Evolutionary conservation across 2,888 invertebrate species (phyloP).

Genomic region (Torymus auratus): DNA sequence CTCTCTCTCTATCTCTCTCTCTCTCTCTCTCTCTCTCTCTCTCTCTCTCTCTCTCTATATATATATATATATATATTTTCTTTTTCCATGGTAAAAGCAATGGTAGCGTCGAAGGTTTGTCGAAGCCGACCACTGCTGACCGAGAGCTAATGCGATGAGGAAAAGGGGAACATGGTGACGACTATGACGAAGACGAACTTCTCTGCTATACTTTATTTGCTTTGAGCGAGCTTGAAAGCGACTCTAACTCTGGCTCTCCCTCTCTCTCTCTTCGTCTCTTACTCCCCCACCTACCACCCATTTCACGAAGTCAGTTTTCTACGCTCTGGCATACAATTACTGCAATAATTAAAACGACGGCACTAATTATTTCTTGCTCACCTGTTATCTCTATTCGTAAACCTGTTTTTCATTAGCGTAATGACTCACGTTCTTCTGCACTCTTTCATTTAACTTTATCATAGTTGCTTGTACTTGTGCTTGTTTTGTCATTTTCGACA

Average conservation of each 20-base stretch:
- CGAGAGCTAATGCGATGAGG: slow-evolving; percentile 2
- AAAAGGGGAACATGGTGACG: not conserved
- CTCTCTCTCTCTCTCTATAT: too few species aligned
- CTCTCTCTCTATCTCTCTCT: too few species aligned
- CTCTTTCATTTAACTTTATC: not conserved
- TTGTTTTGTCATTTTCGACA: too few species aligned
- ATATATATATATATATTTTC: not conserved
- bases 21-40: too few species aligned
- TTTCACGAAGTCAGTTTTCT: too few species aligned
- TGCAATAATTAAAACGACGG: slow-evolving; percentile 41
- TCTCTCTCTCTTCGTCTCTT: too few species aligned
- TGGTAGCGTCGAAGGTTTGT: slow-evolving; percentile 16
- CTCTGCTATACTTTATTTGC: slow-evolving; percentile 23
- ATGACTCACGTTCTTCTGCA: not conserved
- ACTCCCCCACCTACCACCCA: too few species aligned
- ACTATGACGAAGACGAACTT: slow-evolving; percentile 6
- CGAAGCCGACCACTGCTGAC: not conserved
- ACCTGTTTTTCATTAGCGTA: slow-evolving; percentile 31
- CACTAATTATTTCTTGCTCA: slow-evolving; percentile 41
- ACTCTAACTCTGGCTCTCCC: not conserved
- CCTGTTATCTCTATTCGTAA: slow-evolving; percentile 9
- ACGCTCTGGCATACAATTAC: slow-evolving; percentile 24
- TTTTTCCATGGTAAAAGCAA: slow-evolving; percentile 17
- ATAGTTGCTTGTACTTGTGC: too few species aligned
- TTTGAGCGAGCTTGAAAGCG: not conserved